A percentile compares a stretch with the other conserved stretches of the same genome.
Evolutionary conservation across 2,113 vertebrate genomes (phyloP).

Genomic region (Macrotus californicus): DNA sequence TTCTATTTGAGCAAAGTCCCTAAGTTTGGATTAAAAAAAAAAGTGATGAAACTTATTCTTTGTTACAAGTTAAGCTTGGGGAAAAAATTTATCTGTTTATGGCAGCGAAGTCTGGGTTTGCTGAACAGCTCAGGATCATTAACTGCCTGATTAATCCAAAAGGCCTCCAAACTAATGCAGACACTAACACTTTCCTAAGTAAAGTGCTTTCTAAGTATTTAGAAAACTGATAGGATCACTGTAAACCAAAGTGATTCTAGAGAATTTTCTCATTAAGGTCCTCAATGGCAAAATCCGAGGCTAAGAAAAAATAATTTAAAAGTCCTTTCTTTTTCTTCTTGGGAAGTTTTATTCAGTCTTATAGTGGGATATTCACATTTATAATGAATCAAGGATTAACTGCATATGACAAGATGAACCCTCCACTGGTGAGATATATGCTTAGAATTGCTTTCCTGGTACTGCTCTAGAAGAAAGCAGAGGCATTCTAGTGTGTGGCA

Average conservation of each 20-base stretch:
- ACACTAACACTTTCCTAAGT: neutral
- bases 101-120: neutral
- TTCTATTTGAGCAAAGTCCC: slow-evolving; percentile 38
- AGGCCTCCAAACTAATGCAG: neutral
- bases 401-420: neutral
- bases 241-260: neutral
- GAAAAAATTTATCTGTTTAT: neutral
- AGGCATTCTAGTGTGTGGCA: neutral
- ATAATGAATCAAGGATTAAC: neutral
- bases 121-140: slow-evolving; percentile 21
- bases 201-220: slow-evolving; percentile 45
- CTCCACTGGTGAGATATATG: neutral
- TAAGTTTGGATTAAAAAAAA: slow-evolving; percentile 41
- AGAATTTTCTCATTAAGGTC: neutral
- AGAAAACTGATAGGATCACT: slow-evolving; percentile 25
- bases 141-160: slow-evolving; percentile 39
- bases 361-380: neutral
- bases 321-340: neutral
- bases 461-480: neutral
- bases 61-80: neutral
- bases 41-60: neutral
- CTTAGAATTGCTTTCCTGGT: neutral
- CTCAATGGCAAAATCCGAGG: neutral
- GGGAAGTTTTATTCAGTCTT: neutral
- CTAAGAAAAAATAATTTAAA: neutral